Evolutionary conservation across 2,888 invertebrate species (phyloP), one percentile per base, ranked within the genome.

Genomic region (Anodontia alba): DNA sequence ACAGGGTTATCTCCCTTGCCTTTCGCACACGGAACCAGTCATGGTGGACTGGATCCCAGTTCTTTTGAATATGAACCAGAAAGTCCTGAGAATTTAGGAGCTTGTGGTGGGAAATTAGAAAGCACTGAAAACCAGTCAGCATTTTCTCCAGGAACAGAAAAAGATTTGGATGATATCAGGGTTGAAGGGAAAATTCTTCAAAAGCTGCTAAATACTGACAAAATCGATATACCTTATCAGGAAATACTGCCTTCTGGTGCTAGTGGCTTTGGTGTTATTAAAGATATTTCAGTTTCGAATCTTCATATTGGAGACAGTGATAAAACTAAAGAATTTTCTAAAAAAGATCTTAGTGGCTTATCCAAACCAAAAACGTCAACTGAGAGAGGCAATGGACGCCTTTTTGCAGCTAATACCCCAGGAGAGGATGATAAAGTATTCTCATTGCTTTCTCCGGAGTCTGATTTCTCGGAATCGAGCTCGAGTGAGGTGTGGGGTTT

Each of bases 231-330:
- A 73, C 74, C 80, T 12, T 73, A 74, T 54, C 72, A 51, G 57
- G 81, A 82, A 23, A 71, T 54, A 38, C 31, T 73, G 5, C 62
- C 78, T 23, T 72, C 57, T 57, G 78, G 77, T 68, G 79, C 68
- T 73, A 78, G 76, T 66, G 84, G 87, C 66, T 94, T 94, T 87
- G 94, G 94, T 20, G 81, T 92, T 7, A 93, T 94, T 46, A 94
- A 94, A 82, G 93, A 94, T 78, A 82, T 94, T 20, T 92, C 92
- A n/a, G 92, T 94, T 31, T 91, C 92, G 15, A 94, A 94, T 84
- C 93, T 94, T 66, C 89, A 92, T 73, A 76, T 92, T 8, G 87
- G 78, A 31, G 93, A 93, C 46, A 83, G 83, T 1, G 93, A 93
- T 78, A 94, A 94, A 78, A 93, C 92, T 10, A 90, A 88, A 76